A percentile compares a stretch with the other conserved stretches of the same genome.
Evolutionary conservation across 2,113 vertebrate genomes (phyloP).

Genomic region (Heterotilapia buettikoferi): DNA sequence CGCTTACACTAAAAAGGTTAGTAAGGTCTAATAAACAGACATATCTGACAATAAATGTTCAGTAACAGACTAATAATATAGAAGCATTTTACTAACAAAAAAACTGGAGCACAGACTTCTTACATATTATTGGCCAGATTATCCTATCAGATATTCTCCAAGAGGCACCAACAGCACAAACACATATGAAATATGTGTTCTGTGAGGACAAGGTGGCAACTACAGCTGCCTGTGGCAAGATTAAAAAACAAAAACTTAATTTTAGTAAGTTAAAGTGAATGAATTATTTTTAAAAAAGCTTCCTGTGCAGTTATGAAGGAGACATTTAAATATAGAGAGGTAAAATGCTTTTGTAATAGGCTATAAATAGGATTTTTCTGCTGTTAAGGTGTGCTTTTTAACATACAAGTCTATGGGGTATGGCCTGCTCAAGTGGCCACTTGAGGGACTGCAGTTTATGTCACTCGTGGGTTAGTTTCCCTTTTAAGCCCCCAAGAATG

Average conservation of each 20-base stretch:
- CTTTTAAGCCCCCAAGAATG: background rate
- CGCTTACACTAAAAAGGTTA: background rate
- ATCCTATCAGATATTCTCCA: background rate
- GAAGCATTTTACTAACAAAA: background rate
- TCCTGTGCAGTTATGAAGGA: background rate
- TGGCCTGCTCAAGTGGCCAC: background rate
- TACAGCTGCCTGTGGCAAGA: background rate
- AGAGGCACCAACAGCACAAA: background rate
- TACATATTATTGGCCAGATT: background rate
- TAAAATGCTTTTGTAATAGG: background rate
- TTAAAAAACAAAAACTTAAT: background rate
- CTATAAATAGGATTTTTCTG: background rate
- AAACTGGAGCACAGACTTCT: background rate
- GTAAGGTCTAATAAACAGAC: background rate
- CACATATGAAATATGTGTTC: no score
- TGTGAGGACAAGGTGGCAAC: background rate
- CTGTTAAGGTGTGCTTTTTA: background rate
- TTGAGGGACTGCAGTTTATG: background rate
- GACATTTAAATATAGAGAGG: background rate
- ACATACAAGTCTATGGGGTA: background rate
- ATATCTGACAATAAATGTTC: background rate
- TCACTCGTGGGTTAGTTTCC: background rate
- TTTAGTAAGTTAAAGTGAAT: background rate
- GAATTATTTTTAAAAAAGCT: fast-evolving
- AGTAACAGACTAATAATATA: background rate